These are phyloP conservation scores for Tetrao urogallus DNA, from an alignment of 2,113 vertebrate genomes.

Conservation along the genomic window DNA sequence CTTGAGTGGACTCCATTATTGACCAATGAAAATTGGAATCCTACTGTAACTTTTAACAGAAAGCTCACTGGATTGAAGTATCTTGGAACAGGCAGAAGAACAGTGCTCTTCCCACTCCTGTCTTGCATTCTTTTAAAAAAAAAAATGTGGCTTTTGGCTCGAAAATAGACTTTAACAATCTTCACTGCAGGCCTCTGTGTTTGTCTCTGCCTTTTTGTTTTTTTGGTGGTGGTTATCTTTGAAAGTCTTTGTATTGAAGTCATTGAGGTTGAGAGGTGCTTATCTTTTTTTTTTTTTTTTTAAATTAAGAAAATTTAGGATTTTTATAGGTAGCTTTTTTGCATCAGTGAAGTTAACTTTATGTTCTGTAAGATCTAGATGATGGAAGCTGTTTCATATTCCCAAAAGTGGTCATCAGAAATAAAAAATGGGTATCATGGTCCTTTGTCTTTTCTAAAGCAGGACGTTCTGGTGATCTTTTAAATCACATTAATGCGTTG, in stretches of 20 bases:
- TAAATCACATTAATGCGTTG: neutral
- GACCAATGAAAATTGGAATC: neutral
- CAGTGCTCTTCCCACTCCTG: neutral
- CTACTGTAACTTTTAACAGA: neutral
- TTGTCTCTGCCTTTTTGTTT: fast-evolving
- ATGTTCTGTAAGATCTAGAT: neutral
- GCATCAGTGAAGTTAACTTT: neutral
- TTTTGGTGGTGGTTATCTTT: neutral
- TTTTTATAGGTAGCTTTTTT: neutral
- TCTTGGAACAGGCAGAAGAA: neutral
- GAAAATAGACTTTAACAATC: neutral
- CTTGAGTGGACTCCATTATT: neutral
- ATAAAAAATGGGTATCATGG: neutral
- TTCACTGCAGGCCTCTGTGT: neutral
- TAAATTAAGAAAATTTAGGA: neutral
- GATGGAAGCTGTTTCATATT: neutral
- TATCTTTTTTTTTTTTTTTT: neutral
- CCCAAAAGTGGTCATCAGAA: neutral
- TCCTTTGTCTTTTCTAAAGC: neutral
- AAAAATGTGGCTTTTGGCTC: neutral
- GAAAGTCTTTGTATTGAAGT: neutral
- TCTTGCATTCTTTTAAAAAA: neutral
- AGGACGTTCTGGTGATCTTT: neutral
- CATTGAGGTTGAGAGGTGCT: neutral
- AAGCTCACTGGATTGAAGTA: neutral